Conservation (phyloP, 2,888 invertebrate species). For the Tachystola acroxantha region DNA sequence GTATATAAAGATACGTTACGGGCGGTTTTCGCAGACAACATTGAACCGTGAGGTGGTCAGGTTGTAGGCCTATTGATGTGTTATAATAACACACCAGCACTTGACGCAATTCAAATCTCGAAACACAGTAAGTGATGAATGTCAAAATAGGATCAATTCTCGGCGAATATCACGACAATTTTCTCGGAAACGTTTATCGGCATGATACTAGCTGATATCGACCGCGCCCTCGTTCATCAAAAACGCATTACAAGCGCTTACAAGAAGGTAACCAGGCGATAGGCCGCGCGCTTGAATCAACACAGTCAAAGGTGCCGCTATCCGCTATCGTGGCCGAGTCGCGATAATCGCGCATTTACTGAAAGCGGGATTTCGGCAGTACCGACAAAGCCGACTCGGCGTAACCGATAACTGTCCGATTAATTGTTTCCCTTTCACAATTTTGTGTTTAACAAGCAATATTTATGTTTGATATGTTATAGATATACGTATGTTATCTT, state of each 20-base stretch:
- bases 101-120: slow-evolving; percentile 5
- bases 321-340: slow-evolving; percentile 49
- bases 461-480: slow-evolving; percentile 35
- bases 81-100: too few relatives aligned
- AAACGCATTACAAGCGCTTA: slow-evolving; percentile 61
- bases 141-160: slow-evolving; percentile 23
- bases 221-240: slow-evolving; percentile 69
- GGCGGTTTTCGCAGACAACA: too few relatives aligned
- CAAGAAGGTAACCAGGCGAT: slow-evolving; percentile 57
- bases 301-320: slow-evolving; percentile 69
- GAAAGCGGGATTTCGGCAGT: slow-evolving; percentile 69
- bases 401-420: slow-evolving; percentile 57
- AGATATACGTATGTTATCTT: slow-evolving; percentile 54
- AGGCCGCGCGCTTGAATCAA: slow-evolving; percentile 55
- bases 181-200: slow-evolving; percentile 34
- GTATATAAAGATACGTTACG: too few relatives aligned
- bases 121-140: slow-evolving; percentile 6
- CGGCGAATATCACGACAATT: slow-evolving; percentile 18
- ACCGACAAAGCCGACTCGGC: slow-evolving; percentile 59
- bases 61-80: too few relatives aligned
- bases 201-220: slow-evolving; percentile 37
- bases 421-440: slow-evolving; percentile 66
- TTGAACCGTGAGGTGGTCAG: too few relatives aligned
- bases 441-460: slow-evolving; percentile 60
- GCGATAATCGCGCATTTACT: slow-evolving; percentile 59